phyloP scores from a whole-genome alignment of 2,797 vertebrate genomes.

The Clarias pachynema region DNA sequence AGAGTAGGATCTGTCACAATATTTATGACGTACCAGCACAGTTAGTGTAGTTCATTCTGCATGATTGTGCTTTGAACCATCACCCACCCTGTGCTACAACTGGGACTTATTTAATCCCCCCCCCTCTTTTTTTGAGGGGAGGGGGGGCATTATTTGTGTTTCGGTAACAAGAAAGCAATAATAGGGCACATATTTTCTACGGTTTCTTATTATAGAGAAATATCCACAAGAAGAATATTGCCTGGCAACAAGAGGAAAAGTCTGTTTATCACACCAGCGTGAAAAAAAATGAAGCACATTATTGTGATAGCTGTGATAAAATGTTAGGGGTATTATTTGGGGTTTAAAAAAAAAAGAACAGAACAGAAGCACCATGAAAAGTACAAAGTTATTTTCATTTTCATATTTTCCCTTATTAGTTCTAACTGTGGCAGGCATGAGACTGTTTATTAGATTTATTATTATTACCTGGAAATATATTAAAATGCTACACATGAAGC shows the following conservation, averaged over 20 bases:
- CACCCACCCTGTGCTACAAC: background rate
- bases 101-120: background rate
- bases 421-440: background rate
- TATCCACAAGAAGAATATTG: background rate
- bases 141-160: conserved; percentile 4
- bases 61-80: background rate
- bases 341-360: background rate
- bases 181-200: background rate
- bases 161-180: background rate
- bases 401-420: conserved; percentile 2
- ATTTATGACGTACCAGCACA: background rate
- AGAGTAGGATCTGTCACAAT: background rate
- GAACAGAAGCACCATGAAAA: background rate
- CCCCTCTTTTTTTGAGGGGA: no score
- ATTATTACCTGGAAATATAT: background rate
- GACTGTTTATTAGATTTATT: conserved; percentile 7
- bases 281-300: background rate
- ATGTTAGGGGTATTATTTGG: background rate
- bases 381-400: background rate
- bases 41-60: background rate
- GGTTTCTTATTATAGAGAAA: background rate
- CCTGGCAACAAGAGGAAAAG: background rate
- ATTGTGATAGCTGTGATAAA: background rate
- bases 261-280: background rate
- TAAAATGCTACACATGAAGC: background rate